Percentiles rank a stretch among this genome's conserved stretches.
phyloP scores from a whole-genome alignment of 2,113 vertebrate genomes.

The Semicossyphus pulcher region DNA sequence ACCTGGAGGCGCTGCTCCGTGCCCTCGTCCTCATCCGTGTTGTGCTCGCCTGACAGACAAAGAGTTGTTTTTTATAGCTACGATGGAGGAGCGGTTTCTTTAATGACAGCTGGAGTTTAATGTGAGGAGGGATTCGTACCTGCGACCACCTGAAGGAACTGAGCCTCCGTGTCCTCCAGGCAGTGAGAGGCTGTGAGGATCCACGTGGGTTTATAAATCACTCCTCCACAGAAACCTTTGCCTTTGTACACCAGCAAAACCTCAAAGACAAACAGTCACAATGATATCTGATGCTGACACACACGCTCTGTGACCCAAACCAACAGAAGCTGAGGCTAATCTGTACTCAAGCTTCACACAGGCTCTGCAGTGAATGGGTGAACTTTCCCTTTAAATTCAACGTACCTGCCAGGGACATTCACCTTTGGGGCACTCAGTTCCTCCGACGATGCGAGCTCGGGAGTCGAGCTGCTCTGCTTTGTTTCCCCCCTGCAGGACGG shows the following conservation, averaged over 20 bases:
- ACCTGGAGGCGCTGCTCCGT: conserved; percentile 85
- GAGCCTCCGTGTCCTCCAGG: conserved; percentile 70
- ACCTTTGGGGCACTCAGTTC: conserved; percentile 87
- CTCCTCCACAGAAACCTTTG: conserved; percentile 87
- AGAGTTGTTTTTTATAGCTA: too few relatives aligned
- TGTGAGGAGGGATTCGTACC: conserved; percentile 77
- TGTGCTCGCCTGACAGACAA: conserved; percentile 86
- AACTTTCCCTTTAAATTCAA: background rate
- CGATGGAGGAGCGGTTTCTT: too few relatives aligned
- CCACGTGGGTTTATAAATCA: conserved; percentile 87
- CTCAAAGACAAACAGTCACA: conserved; percentile 64
- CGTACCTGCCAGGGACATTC: conserved; percentile 97
- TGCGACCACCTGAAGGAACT: conserved; percentile 81
- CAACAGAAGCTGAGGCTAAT: background rate
- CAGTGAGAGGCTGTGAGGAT: conserved; percentile 94
- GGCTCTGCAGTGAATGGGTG: background rate
- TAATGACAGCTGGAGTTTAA: background rate
- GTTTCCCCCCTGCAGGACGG: conserved; percentile 73
- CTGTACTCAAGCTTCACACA: background rate
- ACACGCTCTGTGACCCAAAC: background rate
- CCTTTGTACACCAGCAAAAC: conserved; percentile 81
- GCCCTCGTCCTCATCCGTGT: conserved; percentile 77
- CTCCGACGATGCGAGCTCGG: conserved; percentile 89
- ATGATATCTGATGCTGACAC: too few relatives aligned
- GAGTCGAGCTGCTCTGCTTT: background rate